Base-by-base conservation (phyloP, 2,888 invertebrate species). In the Geotrupes spiniger region DNA sequence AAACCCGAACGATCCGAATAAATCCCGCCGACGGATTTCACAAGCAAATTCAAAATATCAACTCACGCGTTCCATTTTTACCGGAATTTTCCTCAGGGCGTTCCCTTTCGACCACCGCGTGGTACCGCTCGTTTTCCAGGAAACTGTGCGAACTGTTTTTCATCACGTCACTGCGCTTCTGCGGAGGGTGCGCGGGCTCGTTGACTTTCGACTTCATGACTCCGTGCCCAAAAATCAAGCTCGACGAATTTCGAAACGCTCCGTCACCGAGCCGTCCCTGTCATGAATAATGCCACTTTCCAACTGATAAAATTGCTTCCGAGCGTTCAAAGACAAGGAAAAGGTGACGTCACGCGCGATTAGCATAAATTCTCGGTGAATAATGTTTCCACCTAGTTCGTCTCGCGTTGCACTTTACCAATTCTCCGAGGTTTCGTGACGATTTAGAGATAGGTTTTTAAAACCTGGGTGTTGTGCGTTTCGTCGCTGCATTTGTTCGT, bases 101-200 rank as follows among this genome's bases (percentile, higher is more conserved):
- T 9, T 21, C 47, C 15, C 43, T 41, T 44, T 51, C 46, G 12
- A 44, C 46, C 8, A 51, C 57, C 39, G 52, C 53, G 43, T 59
- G 57, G 12, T 52, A 56, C 43, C 59, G 59, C 57, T 68, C 68
- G 31, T 62, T 63, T 58, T 61, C 57, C 27, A 68, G 53, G 36
- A 68, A 64, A 63, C 65, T 61, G 43, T 57, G 56, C 37, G 60
- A 60, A 50, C 58, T 62, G n/a, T 51, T 56, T 51, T 64, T 62
- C 59, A 68, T 58, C 47, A 58, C 62, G 39, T 65, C 65, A 11
- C 48, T 45, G 53, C 33, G 43, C 11, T 45, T 50, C 21, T 50
- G 28, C 8, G 28, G 45, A 26, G 36, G 15, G 25, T 50, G 44
- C 11, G 40, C 12, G n/a, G 40, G 44, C 10, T 36, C 12, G 6